A percentile compares a stretch with the other conserved stretches of the same genome.
Evolutionary conservation across 1,140 invertebrate genomes (phyloP).

Genomic region (Rhynchophorus ferrugineus): DNA sequence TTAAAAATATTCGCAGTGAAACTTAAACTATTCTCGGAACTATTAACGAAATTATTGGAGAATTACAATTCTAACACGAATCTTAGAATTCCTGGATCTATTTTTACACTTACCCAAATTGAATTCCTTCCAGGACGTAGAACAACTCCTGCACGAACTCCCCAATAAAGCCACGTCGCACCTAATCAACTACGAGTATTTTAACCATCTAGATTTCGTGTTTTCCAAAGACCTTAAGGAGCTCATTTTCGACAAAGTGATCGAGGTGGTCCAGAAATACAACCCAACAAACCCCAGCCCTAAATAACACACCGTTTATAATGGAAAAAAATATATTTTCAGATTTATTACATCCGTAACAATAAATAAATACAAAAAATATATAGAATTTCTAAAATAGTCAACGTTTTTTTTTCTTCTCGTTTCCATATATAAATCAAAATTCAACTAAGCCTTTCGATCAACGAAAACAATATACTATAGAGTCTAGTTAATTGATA

Average conservation of each 20-base stretch:
- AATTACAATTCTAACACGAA: no score
- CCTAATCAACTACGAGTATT: constrained; percentile 15
- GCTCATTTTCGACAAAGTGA: constrained; percentile 17
- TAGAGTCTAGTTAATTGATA: no score
- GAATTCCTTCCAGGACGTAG: constrained; percentile 28
- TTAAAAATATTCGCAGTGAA: no score
- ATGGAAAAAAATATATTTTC: neutral
- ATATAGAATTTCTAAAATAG: neutral
- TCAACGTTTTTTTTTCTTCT: no score
- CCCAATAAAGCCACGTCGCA: constrained; percentile 12
- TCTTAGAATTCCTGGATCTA: no score
- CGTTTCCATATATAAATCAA: no score
- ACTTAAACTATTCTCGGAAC: no score
- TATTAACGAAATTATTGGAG: no score
- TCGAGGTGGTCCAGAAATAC: constrained; percentile 2
- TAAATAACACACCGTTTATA: neutral
- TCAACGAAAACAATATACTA: no score
- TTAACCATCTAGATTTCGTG: constrained; percentile 26
- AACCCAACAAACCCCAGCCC: neutral
- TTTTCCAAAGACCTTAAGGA: constrained; percentile 17
- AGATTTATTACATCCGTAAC: neutral
- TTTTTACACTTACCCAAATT: no score
- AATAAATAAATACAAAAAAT: neutral
- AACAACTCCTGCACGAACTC: constrained; percentile 13
- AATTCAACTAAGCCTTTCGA: no score